A percentile compares a stretch with the other conserved stretches of the same genome.
phyloP scores from a whole-genome alignment of 92 coral and sea anemone species.

The Zoanthus sociatus region DNA sequence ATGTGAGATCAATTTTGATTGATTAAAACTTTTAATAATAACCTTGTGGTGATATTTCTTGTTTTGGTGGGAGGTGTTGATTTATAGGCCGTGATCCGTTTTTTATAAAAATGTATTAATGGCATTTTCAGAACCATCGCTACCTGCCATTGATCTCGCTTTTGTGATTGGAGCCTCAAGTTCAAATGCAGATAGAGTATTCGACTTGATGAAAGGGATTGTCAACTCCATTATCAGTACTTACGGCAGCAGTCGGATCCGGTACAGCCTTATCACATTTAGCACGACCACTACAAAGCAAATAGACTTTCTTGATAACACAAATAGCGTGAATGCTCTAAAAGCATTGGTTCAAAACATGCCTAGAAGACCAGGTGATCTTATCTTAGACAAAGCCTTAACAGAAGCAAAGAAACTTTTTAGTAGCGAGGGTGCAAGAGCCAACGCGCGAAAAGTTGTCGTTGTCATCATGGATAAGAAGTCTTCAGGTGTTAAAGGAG shows the following conservation, averaged over 20 bases:
- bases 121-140: constrained; percentile 30
- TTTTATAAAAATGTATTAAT: background rate
- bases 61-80: too few relatives aligned
- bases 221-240: constrained; percentile 42
- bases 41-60: too few relatives aligned
- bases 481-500: constrained; percentile 42
- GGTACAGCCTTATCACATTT: constrained; percentile 50
- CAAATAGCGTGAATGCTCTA: constrained; percentile 30
- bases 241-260: constrained; percentile 50
- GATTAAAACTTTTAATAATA: too few relatives aligned
- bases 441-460: constrained; percentile 33
- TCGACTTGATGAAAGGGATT: constrained; percentile 40
- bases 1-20: too few relatives aligned
- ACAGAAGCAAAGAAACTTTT: constrained; percentile 51
- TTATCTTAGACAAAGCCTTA: constrained; percentile 51
- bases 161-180: constrained; percentile 59
- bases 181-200: constrained; percentile 33
- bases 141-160: constrained; percentile 47
- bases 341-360: constrained; percentile 41
- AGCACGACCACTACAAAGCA: constrained; percentile 36
- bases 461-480: constrained; percentile 53
- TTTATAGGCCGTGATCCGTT: background rate
- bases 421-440: constrained; percentile 38
- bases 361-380: constrained; percentile 32
- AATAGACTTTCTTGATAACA: constrained; percentile 55